A percentile compares a stretch with the other conserved stretches of the same genome.
These are phyloP conservation scores for Arctopsyche grandis DNA, from an alignment of 1,140 invertebrate genomes.

Conservation along the genomic window DNA sequence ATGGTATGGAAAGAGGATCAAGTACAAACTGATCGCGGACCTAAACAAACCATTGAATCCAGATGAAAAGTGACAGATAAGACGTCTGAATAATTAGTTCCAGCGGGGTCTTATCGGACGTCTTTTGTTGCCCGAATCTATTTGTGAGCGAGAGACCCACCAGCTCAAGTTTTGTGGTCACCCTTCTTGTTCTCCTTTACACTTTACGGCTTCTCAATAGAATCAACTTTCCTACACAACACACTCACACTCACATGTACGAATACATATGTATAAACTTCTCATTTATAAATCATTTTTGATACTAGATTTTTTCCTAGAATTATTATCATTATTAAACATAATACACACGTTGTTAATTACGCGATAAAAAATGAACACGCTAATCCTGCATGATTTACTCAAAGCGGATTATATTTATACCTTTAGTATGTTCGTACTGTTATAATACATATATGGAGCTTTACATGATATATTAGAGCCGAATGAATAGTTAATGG, in stretches of 20 bases:
- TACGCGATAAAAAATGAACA: not conserved
- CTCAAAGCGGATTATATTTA: no score
- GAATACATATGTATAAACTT: no score
- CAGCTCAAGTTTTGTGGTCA: conserved; percentile 38
- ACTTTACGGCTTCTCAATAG: conserved; percentile 30
- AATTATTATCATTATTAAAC: not conserved
- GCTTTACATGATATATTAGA: not conserved
- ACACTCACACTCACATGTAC: no score
- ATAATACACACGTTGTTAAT: not conserved
- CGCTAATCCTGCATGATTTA: not conserved
- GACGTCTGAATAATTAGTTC: conserved; percentile 42
- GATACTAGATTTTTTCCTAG: no score
- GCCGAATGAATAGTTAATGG: no score
- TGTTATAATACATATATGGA: not conserved
- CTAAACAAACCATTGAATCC: conserved; percentile 40
- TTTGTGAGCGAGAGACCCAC: conserved; percentile 15
- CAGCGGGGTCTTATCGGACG: conserved; percentile 34
- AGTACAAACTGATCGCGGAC: conserved; percentile 35
- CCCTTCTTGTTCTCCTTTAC: conserved; percentile 30
- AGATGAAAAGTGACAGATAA: conserved; percentile 45
- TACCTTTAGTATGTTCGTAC: no score
- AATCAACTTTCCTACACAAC: not conserved
- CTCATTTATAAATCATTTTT: no score
- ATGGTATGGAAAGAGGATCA: conserved; percentile 37
- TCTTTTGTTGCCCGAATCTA: conserved; percentile 37